Base-by-base conservation (phyloP, 2,797 vertebrate genomes). In the Gymnoscopelus braueri region DNA sequence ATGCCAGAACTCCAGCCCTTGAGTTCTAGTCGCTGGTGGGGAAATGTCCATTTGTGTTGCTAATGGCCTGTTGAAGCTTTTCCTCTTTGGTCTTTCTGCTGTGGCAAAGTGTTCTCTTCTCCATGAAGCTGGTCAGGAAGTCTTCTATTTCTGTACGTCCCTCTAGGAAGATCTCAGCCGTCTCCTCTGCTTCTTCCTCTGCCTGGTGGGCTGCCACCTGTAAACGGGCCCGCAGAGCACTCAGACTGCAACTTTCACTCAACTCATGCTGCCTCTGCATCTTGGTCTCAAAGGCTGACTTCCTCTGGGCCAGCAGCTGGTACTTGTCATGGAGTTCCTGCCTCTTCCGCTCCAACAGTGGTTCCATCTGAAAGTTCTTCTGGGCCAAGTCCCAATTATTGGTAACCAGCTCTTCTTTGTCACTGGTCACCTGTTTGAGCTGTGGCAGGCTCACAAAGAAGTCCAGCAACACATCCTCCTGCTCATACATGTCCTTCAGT, bases 41-140 rank as follows among this genome's bases (percentile, higher is more conserved):
- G 82, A 96, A 97, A 32, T 94, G 96, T 82, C 96, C 96, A 78
- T 95, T 95, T 90, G 90, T 87, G 83, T 93, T 44, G 7, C 9
- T 93, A 84, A 98, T 96, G 78, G 94, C 94, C 86, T 99, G 97
- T 85, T 98, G 98, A 77, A 99, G 91, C 83, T 99, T 99, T 84
- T 99, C 98, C 72, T 99, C 98, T 95, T 99, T 99, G 89, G 98
- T 97, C 93, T 97, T 93, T 94, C 97, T 95, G 93, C 96, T 98
- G 91, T 99, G 98, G 90, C 97, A 99, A 81, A 98, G 93, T 63
- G 96, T 98, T 94, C 97, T 96, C 87, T 98, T 98, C 79, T 99
- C 98, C 97, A 98, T 98, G 90, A 99, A 99, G 89, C 87, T 95
- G 82, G 87, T 91, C 78, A 99, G 92, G 78, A 99, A 99, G 84